Evolutionary conservation across 2,797 vertebrate genomes (phyloP), one percentile per base, ranked within the genome.

Genomic region (Chrosomus eos): DNA sequence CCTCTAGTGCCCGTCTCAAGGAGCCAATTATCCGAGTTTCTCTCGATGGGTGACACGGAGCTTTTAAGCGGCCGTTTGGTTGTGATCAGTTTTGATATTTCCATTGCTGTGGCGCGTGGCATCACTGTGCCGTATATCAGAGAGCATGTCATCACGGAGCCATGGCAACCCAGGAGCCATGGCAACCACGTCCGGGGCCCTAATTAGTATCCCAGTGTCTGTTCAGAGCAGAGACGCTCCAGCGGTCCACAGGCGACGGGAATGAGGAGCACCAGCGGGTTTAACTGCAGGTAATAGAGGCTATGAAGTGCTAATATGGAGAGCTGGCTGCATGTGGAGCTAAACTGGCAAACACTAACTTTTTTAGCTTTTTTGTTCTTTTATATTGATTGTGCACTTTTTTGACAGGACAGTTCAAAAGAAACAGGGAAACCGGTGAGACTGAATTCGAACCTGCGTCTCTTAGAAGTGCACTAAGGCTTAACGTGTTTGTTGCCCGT

Each of bases 171-270:
- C 51, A 86, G 84, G 77, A 76, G 67, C 89, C 89, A 89, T 87
- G 83, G 91, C 87, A 92, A 92, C 87, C 74, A 73, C 38, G 58
- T 84, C 72, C 14, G 28, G 85, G 51, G 67, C 66, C 87, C 75
- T 88, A 90, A 91, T 89, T 92, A 89, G 71, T 83, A 86, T 81
- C 88, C 88, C 81, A 80, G 72, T 79, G 82, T 85, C 76, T 88
- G 73, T 86, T 78, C 77, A 77, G 85, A 86, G 83, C 48, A n/a
- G 77, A 81, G 67, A 77, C 40, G 71, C 60, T 28, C 48, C 73
- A 58, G 62, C 26, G 73, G 40, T 55, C 53, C 68, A 21, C 51
- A 28, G 55, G 5, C 19, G 58, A 78, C 38, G 6, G 16, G 62
- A 64, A 64, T 7, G 28, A 64, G 62, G 73, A 55, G 31, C 23